Percentiles rank a stretch among this genome's conserved stretches.
Conservation (phyloP, 2,797 vertebrate genomes). For the Coendou prehensilis region DNA sequence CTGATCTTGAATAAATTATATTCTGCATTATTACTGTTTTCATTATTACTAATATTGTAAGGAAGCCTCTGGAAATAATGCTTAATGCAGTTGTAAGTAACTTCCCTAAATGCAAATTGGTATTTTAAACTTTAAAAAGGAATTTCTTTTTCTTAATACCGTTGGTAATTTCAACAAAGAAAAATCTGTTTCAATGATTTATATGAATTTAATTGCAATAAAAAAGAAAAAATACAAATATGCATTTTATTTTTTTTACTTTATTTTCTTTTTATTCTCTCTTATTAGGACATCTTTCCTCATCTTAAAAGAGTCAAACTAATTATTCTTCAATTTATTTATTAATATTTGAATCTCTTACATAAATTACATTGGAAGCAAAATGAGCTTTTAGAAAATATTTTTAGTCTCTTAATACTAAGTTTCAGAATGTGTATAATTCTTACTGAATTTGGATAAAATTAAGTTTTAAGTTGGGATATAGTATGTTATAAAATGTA, state of each 20-base stretch:
- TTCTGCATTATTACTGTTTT: background rate
- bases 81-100: background rate
- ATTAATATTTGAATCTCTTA: conserved; percentile 47
- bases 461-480: background rate
- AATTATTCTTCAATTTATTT: conserved; percentile 57
- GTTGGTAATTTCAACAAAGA: background rate
- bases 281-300: background rate
- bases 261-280: background rate
- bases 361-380: conserved; percentile 43
- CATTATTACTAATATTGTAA: background rate
- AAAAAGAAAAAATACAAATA: background rate
- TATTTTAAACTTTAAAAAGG: background rate
- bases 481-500: background rate
- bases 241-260: background rate
- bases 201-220: background rate
- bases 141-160: background rate
- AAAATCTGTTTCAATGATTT: background rate
- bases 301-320: background rate
- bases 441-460: background rate
- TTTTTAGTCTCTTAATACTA: background rate
- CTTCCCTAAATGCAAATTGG: background rate
- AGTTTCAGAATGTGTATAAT: background rate
- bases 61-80: background rate
- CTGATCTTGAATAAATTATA: background rate
- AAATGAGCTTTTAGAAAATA: background rate